Evolutionary conservation across 2,797 vertebrate genomes (phyloP).

Genomic region (Pipistrellus kuhlii): DNA sequence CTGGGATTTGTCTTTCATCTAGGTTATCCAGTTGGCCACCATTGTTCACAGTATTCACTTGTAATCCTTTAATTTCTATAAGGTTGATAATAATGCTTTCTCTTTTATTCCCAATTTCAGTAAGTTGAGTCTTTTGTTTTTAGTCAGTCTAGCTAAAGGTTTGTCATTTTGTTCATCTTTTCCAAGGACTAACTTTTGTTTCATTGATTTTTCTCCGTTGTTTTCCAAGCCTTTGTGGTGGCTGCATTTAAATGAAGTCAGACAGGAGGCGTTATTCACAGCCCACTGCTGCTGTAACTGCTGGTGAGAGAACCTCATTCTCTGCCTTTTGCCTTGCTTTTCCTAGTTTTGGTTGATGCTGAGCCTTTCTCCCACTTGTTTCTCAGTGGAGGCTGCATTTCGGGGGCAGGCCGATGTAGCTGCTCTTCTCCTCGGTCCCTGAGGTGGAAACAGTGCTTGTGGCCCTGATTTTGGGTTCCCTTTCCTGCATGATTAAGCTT

Average conservation of each 20-base stretch:
- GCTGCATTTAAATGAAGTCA: neutral
- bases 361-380: accelerated
- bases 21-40: neutral
- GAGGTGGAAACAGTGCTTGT: neutral
- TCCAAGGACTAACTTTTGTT: neutral
- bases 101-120: neutral
- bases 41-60: neutral
- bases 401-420: neutral
- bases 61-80: neutral
- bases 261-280: neutral
- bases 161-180: neutral
- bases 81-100: neutral
- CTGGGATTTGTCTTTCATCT: neutral
- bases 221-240: neutral
- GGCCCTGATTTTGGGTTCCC: neutral
- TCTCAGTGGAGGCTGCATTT: neutral
- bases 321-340: neutral
- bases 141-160: neutral
- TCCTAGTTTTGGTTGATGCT: neutral
- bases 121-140: neutral
- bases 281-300: neutral
- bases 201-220: neutral
- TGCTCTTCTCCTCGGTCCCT: neutral
- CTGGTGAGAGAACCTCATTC: too few species aligned
- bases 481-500: neutral